Base-by-base conservation (phyloP, 2,797 vertebrate species). In the Bryconaethiops microstoma region DNA sequence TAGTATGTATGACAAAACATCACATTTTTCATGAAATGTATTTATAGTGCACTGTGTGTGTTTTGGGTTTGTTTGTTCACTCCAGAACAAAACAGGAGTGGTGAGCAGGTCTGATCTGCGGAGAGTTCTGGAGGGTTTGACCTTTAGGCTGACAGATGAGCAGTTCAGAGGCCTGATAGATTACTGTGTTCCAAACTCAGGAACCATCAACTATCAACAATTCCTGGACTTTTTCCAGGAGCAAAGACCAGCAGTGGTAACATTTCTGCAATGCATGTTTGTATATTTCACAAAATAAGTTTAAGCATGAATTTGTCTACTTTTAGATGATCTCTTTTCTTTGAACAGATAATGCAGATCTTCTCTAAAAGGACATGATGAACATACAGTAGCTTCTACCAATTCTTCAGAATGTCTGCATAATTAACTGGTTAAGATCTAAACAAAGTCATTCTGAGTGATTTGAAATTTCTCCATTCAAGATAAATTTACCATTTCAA, bases 81-180 rank as follows among this genome's bases (percentile, higher is more conserved):
- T 60, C 67, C 81, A 94, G 93, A 87, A 84, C 29, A 42, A 40
- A 13, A 76, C 82, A 0, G 89, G 88, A 54, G 85, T 74, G 9
- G 84, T 94, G 73, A 87, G 85, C 10, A 85, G 86, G 75, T 88
- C 89, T 70, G 60, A 93, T 45, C 48, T 96, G 63, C 54, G 12
- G 10, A 82, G 59, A 0, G 68, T 90, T 64, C 86, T 95, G 10
- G 39, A 77, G 52, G 81, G 84, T 21, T 45, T 85, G 21, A 74
- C 82, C 21, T 86, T 89, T 50, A 83, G 84, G 76, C 62, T 91
- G 40, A 92, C 83, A 21, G 86, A 91, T 17, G 79, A 87, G 0
- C 90, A 91, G 57, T 93, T 95, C 82, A 87, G 84, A 70, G 89
- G 93, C 29, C 84, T 95, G 76, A 89, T 88, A 78, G 88, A 86